Conservation (phyloP, 2,797 vertebrate genomes). For the Rhincodon typus region DNA sequence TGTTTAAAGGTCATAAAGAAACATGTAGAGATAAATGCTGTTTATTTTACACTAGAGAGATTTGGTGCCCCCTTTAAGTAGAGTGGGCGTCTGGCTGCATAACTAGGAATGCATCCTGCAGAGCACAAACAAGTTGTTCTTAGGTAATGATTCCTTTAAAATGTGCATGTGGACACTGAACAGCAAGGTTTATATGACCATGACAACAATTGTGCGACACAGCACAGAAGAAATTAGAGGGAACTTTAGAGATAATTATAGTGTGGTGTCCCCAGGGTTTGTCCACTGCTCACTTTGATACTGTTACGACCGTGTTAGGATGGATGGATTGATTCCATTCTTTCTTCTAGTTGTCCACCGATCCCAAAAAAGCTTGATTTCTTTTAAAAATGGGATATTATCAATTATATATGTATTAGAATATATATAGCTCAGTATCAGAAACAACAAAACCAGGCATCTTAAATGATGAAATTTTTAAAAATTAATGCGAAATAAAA, state of each 20-base stretch:
- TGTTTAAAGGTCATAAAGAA: background rate
- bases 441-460: too few species aligned
- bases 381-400: too few species aligned
- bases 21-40: background rate
- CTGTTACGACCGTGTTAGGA: too few species aligned
- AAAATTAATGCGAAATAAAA: too few species aligned
- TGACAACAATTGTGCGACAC: background rate
- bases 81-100: background rate
- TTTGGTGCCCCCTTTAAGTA: background rate
- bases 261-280: background rate
- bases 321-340: too few species aligned
- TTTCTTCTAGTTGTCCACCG: too few species aligned
- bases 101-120: background rate
- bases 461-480: too few species aligned
- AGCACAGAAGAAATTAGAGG: background rate
- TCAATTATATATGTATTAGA: too few species aligned
- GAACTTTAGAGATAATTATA: background rate
- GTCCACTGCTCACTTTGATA: background rate
- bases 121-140: background rate
- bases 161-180: background rate
- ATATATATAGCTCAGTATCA: too few species aligned
- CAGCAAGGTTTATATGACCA: background rate
- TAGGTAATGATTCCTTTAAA: background rate
- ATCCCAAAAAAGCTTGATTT: too few species aligned
- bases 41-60: background rate